Conservation (phyloP, 2,113 vertebrate genomes). For the Leucopternis melanops region DNA sequence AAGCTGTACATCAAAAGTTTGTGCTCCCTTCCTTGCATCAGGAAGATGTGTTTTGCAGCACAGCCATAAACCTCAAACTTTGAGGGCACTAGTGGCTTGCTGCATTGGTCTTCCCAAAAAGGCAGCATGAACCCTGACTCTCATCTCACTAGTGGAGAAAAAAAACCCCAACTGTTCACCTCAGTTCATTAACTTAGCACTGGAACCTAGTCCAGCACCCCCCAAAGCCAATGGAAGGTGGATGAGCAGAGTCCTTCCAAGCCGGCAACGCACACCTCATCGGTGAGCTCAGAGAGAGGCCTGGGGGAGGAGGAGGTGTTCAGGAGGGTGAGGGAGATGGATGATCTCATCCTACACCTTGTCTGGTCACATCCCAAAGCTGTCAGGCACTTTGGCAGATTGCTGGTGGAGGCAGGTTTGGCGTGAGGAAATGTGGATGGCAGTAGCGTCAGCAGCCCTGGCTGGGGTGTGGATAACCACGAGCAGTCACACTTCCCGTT, state of each 20-base stretch:
- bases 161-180: background rate
- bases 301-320: background rate
- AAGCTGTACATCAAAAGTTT: background rate
- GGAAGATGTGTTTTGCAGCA: background rate
- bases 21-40: background rate
- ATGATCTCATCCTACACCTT: background rate
- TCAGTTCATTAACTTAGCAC: background rate
- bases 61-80: background rate
- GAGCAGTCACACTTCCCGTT: background rate
- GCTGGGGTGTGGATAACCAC: fast-evolving
- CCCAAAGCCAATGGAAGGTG: background rate
- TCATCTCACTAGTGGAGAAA: background rate
- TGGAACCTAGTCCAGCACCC: background rate
- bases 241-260: background rate
- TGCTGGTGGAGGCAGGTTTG: background rate
- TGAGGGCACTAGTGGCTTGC: background rate
- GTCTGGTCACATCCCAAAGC: background rate
- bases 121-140: background rate
- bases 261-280: fast-evolving
- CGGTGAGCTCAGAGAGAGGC: background rate
- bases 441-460: background rate
- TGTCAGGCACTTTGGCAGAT: background rate
- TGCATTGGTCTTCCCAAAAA: background rate
- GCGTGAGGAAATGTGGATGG: background rate
- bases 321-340: background rate